phyloP scores from a whole-genome alignment of 2,113 vertebrate genomes.

The Halcyon senegalensis region DNA sequence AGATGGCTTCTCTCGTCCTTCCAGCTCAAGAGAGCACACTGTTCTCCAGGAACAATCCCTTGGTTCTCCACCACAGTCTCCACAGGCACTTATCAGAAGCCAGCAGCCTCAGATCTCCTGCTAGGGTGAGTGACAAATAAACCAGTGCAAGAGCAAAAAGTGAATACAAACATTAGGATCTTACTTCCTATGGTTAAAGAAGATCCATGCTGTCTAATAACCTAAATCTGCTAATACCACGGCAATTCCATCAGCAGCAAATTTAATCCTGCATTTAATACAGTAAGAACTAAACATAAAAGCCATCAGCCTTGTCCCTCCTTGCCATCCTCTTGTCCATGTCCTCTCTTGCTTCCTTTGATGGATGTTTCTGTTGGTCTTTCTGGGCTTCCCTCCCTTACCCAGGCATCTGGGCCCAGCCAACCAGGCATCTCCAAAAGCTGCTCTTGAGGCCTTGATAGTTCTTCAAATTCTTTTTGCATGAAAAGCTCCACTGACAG shows the following conservation, averaged over 20 bases:
- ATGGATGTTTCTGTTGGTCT: background rate
- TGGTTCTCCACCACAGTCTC: background rate
- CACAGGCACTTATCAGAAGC: background rate
- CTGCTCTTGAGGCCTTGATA: slow-evolving; percentile 20
- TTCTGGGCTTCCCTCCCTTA: background rate
- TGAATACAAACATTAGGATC: background rate
- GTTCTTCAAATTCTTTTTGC: slow-evolving; percentile 37
- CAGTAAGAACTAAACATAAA: background rate
- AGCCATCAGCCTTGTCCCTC: background rate
- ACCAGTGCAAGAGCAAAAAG: background rate
- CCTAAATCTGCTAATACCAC: background rate
- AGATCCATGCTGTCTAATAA: background rate
- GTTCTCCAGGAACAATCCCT: background rate
- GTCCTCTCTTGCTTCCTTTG: background rate
- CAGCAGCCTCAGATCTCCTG: background rate
- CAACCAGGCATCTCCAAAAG: slow-evolving; percentile 27
- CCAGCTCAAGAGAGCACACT: background rate
- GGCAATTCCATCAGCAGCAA: background rate
- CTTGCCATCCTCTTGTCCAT: background rate
- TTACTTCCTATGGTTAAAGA: background rate
- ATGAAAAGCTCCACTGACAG: slow-evolving; percentile 42
- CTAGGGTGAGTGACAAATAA: background rate
- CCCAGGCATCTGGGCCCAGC: slow-evolving; percentile 13
- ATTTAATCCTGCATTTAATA: background rate
- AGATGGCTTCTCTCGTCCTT: background rate